Evolutionary conservation across 1,140 invertebrate species (phyloP).

Genomic region (Neelides sp.): DNA sequence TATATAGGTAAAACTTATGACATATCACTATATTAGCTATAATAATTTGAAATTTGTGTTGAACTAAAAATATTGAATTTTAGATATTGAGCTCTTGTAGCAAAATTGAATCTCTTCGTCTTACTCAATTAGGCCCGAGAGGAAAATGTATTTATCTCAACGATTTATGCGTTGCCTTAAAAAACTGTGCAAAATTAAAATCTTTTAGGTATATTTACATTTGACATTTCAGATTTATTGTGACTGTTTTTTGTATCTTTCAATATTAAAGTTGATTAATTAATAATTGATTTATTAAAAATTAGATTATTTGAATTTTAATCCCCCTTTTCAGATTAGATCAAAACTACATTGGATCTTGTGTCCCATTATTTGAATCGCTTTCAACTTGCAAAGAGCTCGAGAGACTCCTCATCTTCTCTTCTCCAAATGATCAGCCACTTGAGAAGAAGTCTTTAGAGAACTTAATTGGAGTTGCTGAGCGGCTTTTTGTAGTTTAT

Average conservation of each 20-base stretch:
- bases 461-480: neutral
- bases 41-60: too few species aligned
- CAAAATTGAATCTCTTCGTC: neutral
- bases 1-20: neutral
- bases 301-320: neutral
- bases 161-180: constrained; percentile 12
- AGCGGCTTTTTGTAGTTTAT: constrained; percentile 11
- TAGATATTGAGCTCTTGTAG: neutral
- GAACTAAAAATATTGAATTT: too few species aligned
- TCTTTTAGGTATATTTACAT: constrained; percentile 17
- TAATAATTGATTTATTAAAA: neutral
- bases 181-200: constrained; percentile 7
- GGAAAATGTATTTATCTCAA: constrained; percentile 15
- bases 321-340: constrained; percentile 7
- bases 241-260: neutral
- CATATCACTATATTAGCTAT: too few species aligned
- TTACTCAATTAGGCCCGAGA: constrained; percentile 8
- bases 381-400: constrained; percentile 5
- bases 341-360: constrained; percentile 14
- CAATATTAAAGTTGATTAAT: neutral
- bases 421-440: constrained; percentile 8
- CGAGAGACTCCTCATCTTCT: constrained; percentile 5
- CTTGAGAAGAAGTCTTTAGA: neutral
- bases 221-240: neutral
- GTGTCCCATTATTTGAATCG: neutral